phyloP scores from a whole-genome alignment of 1,140 invertebrate genomes.

The Trachelipus rathkii region DNA sequence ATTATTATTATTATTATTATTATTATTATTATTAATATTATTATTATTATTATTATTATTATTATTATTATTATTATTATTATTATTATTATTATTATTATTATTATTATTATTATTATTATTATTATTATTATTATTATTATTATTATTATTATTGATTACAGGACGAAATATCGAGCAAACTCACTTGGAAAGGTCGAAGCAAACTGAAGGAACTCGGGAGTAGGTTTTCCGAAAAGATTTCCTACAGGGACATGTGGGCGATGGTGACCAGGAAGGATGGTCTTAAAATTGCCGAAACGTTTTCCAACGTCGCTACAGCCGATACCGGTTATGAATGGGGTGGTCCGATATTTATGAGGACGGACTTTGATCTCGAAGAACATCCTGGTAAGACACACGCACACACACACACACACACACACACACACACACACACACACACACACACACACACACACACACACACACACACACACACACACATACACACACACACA shows the following conservation, averaged over 20 bases:
- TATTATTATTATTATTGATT: background rate
- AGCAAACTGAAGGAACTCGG: slow-evolving; percentile 31
- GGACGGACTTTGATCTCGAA: slow-evolving; percentile 41
- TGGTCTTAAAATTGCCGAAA: slow-evolving; percentile 42
- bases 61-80: no score
- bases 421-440: no score
- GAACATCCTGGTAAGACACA: slow-evolving; percentile 23
- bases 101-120: no score
- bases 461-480: no score
- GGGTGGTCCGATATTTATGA: slow-evolving; percentile 41
- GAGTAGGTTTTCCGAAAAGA: slow-evolving; percentile 33
- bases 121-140: no score
- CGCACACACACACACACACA: no score
- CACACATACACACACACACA: no score
- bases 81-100: no score
- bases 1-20: no score
- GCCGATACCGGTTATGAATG: slow-evolving; percentile 44
- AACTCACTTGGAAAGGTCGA: slow-evolving; percentile 26
- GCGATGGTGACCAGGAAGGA: slow-evolving; percentile 40
- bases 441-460: no score
- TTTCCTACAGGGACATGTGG: slow-evolving; percentile 43
- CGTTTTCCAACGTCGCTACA: slow-evolving; percentile 39
- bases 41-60: no score
- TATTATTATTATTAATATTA: no score
- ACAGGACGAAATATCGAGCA: slow-evolving; percentile 32